Conservation (phyloP, 2,113 vertebrate genomes). For the Aspiorhynchus laticeps region DNA sequence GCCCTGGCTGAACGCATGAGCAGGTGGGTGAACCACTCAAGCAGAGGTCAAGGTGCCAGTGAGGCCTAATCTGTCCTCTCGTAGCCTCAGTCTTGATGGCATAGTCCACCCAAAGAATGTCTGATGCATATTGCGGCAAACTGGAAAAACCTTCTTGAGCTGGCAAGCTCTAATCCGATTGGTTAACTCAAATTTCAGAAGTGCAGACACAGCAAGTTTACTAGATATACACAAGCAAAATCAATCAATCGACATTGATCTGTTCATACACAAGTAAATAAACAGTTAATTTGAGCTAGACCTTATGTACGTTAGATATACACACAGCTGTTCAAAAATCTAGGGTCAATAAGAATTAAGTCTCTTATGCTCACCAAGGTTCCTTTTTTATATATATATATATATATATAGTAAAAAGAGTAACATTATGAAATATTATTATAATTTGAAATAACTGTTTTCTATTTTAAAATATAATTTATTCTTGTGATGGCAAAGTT, state of each 20-base stretch:
- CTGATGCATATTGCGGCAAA: neutral
- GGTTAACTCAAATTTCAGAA: neutral
- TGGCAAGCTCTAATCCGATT: neutral
- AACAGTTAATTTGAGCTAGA: too few species aligned
- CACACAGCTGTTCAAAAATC: too few species aligned
- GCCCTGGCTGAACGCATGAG: constrained; percentile 4
- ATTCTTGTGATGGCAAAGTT: too few species aligned
- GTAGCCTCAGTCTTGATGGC: neutral
- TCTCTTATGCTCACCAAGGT: too few species aligned
- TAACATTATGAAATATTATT: too few species aligned
- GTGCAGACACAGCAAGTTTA: neutral
- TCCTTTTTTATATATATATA: too few species aligned
- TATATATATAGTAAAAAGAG: too few species aligned
- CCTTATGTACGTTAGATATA: too few species aligned
- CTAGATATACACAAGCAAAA: neutral
- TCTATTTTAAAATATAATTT: neutral
- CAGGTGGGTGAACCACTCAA: neutral
- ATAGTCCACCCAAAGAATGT: neutral
- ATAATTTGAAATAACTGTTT: too few species aligned
- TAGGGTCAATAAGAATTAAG: too few species aligned
- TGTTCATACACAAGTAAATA: too few species aligned
- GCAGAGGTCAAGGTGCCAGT: constrained; percentile 47
- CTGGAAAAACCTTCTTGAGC: neutral
- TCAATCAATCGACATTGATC: too few species aligned
- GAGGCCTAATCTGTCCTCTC: constrained; percentile 13